Evolutionary conservation across 2,113 vertebrate species (phyloP).

Genomic region (Zosterops lateralis): DNA sequence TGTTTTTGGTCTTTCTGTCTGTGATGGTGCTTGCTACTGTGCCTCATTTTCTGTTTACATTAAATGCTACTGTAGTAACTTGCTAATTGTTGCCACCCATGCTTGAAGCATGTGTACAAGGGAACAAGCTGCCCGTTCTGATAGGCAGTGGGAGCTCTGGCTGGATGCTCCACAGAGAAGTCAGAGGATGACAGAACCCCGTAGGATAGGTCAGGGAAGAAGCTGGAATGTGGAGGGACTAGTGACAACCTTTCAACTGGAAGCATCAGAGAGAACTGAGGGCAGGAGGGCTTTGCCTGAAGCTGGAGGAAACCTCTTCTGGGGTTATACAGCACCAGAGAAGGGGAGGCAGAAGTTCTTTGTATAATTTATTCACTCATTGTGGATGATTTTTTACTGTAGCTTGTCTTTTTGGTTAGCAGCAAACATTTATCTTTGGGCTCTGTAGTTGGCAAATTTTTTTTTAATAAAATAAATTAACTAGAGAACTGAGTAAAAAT

Average conservation of each 20-base stretch:
- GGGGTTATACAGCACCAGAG: background rate
- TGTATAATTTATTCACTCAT: background rate
- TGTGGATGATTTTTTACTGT: background rate
- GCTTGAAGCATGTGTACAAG: rapidly evolving
- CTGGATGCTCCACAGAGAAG: background rate
- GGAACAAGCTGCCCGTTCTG: background rate
- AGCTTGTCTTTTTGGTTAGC: background rate
- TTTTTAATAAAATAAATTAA: background rate
- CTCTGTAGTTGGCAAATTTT: background rate
- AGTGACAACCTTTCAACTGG: background rate
- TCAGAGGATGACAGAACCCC: background rate
- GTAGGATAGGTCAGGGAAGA: background rate
- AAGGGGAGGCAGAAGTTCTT: background rate
- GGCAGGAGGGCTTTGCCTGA: background rate
- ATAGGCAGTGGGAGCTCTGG: background rate
- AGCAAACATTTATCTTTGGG: background rate
- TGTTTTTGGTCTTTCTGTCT: background rate
- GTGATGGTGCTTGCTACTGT: constrained; percentile 17
- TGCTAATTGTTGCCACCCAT: background rate
- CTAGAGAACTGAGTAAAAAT: background rate
- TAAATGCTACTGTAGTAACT: background rate
- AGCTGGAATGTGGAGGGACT: background rate
- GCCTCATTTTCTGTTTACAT: constrained; percentile 50
- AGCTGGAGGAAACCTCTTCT: background rate
- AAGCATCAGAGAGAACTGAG: background rate